These are phyloP conservation scores for Urechis unicinctus DNA, from an alignment of 2,888 invertebrate genomes.

Conservation along the genomic window DNA sequence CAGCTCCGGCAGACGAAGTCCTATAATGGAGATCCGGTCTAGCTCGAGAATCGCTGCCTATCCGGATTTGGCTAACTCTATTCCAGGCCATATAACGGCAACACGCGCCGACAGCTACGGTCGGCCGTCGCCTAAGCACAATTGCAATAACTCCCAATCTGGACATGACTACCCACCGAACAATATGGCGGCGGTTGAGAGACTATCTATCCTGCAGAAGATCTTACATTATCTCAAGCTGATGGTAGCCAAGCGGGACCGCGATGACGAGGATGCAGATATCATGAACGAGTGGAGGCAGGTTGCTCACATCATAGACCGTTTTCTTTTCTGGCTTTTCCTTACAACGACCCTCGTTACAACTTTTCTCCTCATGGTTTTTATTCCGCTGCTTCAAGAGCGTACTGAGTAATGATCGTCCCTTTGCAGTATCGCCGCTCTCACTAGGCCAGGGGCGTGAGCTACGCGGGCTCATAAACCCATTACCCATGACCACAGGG, in stretches of 20 bases:
- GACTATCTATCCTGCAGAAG: constrained; percentile 29
- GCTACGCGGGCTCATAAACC: no score
- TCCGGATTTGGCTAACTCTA: no score
- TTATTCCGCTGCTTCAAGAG: constrained; percentile 27
- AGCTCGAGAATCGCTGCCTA: no score
- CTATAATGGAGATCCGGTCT: not conserved
- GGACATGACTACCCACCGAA: constrained; percentile 5
- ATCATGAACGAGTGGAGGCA: constrained; percentile 44
- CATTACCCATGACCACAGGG: no score
- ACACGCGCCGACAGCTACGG: not conserved
- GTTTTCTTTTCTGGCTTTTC: constrained; percentile 41
- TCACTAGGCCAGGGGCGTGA: no score
- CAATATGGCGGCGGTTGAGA: constrained; percentile 12
- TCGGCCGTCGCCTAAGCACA: not conserved
- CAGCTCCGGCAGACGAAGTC: constrained; percentile 8
- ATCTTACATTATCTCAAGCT: constrained; percentile 35
- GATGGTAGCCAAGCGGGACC: constrained; percentile 36
- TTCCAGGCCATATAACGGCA: no score
- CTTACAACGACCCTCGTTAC: constrained; percentile 31
- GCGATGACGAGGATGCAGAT: constrained; percentile 32
- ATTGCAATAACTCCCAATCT: no score
- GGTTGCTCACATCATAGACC: constrained; percentile 40
- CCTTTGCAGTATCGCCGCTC: no score
- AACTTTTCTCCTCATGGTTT: constrained; percentile 32
- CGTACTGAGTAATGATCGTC: no score